phyloP scores from a whole-genome alignment of 2,797 vertebrate species.

The Lacerta viridis region DNA sequence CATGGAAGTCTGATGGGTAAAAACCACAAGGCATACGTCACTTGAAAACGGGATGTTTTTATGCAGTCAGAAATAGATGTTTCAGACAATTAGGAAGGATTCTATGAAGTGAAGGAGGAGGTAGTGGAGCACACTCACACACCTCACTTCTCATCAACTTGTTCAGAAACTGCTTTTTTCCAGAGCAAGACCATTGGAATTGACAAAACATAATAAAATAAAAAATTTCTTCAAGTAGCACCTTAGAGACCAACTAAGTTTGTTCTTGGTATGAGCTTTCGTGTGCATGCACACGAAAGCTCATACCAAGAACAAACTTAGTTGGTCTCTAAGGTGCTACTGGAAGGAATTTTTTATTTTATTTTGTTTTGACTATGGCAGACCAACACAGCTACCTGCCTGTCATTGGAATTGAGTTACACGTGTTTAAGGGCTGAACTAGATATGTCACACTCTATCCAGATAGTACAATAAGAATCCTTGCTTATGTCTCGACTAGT shows the following conservation, averaged over 20 bases:
- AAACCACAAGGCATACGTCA: neutral
- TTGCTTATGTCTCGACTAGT: rapidly evolving
- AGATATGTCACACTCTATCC: too few relatives aligned
- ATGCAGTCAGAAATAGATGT: neutral
- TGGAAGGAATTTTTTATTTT: too few relatives aligned
- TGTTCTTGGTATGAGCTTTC: too few relatives aligned
- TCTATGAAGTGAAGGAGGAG: neutral
- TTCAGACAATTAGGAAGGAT: neutral
- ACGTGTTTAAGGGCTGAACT: neutral
- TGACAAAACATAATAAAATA: too few relatives aligned
- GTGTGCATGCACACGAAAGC: too few relatives aligned
- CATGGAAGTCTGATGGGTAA: neutral
- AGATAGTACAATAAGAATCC: neutral
- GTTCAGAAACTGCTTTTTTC: neutral
- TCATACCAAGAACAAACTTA: too few relatives aligned
- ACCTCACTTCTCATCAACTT: neutral
- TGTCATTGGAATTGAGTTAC: neutral
- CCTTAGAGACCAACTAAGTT: too few relatives aligned
- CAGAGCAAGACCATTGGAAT: neutral
- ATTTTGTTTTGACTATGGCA: too few relatives aligned
- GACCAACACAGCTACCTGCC: too few relatives aligned
- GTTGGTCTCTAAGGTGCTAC: too few relatives aligned
- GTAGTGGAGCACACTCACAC: too few relatives aligned
- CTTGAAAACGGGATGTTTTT: neutral
- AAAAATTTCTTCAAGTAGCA: too few relatives aligned